A percentile compares a stretch with the other conserved stretches of the same genome.
Evolutionary conservation across 2,888 invertebrate genomes (phyloP).

Genomic region (Pachliopta kotzebuea): DNA sequence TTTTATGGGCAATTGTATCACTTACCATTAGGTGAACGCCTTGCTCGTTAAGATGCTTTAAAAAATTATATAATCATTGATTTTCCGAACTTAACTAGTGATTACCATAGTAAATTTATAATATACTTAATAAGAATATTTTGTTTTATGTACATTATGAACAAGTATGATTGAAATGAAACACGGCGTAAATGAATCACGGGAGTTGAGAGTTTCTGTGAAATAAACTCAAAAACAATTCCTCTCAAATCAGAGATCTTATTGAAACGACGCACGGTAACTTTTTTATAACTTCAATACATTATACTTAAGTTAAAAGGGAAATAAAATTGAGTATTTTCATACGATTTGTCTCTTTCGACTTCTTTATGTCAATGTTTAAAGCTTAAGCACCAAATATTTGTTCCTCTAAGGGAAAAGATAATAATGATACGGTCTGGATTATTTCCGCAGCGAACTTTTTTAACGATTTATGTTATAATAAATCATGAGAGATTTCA

Average conservation of each 20-base stretch:
- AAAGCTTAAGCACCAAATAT: neutral
- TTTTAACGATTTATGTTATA: neutral
- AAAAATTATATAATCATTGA: no score
- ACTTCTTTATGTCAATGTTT: neutral
- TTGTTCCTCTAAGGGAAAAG: neutral
- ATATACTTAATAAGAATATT: no score
- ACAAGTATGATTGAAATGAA: neutral
- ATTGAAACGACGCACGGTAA: conserved; percentile 6
- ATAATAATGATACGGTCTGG: no score
- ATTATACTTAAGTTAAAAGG: neutral
- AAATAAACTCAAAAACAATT: conserved; percentile 18
- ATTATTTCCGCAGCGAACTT: no score
- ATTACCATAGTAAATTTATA: no score
- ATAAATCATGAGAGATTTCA: neutral
- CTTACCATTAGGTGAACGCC: no score
- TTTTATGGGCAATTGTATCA: no score
- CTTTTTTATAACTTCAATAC: neutral
- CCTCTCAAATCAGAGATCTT: conserved; percentile 15
- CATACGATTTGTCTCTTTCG: neutral
- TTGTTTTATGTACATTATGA: no score
- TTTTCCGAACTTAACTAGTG: no score
- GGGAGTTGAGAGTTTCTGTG: conserved; percentile 3
- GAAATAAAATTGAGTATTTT: neutral
- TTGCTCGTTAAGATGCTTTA: no score
- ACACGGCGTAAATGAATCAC: conserved; percentile 14